Evolutionary conservation across 2,888 invertebrate species (phyloP), one percentile per base, ranked within the genome.

Genomic region (Lycocerus yunnanus): DNA sequence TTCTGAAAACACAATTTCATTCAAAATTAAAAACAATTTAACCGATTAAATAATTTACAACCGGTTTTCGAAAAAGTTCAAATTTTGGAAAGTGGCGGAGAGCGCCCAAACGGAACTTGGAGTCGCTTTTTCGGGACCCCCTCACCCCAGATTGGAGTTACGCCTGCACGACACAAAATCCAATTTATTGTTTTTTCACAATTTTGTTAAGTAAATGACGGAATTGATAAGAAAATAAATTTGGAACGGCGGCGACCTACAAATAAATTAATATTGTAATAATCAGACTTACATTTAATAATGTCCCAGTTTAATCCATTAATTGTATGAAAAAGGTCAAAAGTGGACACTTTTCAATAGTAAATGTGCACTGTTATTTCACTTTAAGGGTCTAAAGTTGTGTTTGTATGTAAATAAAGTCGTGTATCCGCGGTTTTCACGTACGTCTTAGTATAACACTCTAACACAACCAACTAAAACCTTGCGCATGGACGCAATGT

Each of bases 401-500:
- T 69, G 24, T 75, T 63, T 63, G 65, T 60, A 73, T 76, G 77
- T 76, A 77, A 78, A 79, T 78, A 79, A 78, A 78, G 71, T 74
- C 78, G 75, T 75, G 75, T 74, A 72, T 71, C 71, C 67, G 74
- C 27, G 74, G 74, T 59, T 66, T 73, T 75, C 75, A 73, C 61
- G 74, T 73, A 78, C 80, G 74, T 76, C 73, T 71, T 74, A 66
- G 77, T 77, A 68, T 74, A 72, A 78, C 72, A 63, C 75, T 72
- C 77, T 74, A 68, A 71, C 77, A 79, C 79, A 77, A 79, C 77
- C 78, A 78, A 80, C 80, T 80, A 84, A 83, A 69, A 78, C 66
- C 84, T 85, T 86, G 87, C 84, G 86, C 87, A 87, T 86, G 89
- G 88, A 88, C 88, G 87, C 85, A 86, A 88, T 80, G 86, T 88